A percentile compares a stretch with the other conserved stretches of the same genome.
Conservation (phyloP, 2,113 vertebrate species). For the Plecotus auritus region DNA sequence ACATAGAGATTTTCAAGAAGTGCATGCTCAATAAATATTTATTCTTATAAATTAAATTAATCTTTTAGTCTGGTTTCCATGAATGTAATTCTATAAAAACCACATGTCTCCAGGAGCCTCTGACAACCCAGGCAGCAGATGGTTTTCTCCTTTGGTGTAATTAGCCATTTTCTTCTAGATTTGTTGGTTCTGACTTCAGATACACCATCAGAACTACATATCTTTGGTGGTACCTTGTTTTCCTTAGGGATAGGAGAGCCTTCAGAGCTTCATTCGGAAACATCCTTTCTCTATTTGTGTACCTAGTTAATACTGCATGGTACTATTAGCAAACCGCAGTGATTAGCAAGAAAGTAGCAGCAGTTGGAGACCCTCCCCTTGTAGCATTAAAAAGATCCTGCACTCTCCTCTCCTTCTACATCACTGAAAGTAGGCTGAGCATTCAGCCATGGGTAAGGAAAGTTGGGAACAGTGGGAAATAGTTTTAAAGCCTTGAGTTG, state of each 20-base stretch:
- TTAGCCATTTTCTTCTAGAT: neutral
- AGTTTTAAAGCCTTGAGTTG: neutral
- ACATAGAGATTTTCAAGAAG: neutral
- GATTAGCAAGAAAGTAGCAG: neutral
- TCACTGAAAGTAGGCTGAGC: neutral
- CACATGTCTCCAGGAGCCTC: neutral
- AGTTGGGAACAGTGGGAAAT: neutral
- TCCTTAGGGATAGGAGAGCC: neutral
- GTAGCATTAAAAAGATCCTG: neutral
- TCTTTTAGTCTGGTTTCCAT: neutral
- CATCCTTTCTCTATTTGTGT: neutral
- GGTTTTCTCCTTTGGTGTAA: neutral
- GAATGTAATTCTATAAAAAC: neutral
- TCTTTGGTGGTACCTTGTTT: neutral
- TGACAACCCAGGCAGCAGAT: neutral
- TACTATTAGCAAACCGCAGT: neutral
- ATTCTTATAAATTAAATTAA: slow-evolving; percentile 18
- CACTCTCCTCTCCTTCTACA: neutral
- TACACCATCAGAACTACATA: neutral
- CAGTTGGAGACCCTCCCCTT: neutral
- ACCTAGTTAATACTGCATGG: neutral
- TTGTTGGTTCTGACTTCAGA: neutral
- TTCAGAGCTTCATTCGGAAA: neutral
- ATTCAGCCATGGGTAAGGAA: neutral
- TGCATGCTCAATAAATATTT: neutral